These are phyloP conservation scores for Clitarchus hookeri DNA, from an alignment of 2,888 invertebrate genomes.

Conservation along the genomic window DNA sequence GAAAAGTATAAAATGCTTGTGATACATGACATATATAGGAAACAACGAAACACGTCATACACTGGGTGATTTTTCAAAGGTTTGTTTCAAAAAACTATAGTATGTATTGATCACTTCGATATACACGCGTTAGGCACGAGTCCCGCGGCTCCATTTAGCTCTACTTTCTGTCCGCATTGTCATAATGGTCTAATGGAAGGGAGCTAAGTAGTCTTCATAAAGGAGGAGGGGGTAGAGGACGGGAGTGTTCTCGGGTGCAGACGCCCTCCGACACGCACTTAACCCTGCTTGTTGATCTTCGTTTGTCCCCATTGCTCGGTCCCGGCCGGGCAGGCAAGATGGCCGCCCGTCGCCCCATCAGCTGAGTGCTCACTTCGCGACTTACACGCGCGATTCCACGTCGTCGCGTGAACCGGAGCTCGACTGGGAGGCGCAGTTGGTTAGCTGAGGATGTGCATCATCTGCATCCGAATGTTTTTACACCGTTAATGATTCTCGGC, in stretches of 20 bases:
- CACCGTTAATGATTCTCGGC: no score
- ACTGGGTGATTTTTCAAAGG: no score
- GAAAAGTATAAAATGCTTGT: no score
- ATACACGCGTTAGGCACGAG: neutral
- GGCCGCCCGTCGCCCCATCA: neutral
- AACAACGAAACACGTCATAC: no score
- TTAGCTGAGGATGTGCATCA: neutral
- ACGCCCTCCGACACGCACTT: constrained; percentile 26
- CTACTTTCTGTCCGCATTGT: neutral
- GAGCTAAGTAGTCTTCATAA: neutral
- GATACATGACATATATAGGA: no score
- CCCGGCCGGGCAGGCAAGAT: neutral
- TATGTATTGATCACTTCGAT: no score
- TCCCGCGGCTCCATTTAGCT: neutral
- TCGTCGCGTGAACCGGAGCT: neutral
- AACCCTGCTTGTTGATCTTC: constrained; percentile 36
- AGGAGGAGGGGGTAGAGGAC: neutral
- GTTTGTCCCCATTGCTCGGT: constrained; percentile 29
- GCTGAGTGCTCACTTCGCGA: constrained; percentile 1
- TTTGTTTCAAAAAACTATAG: no score
- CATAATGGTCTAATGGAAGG: neutral
- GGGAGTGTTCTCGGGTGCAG: neutral
- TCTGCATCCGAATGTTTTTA: no score
- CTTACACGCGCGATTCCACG: neutral
- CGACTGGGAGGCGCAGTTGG: neutral